A percentile compares a stretch with the other conserved stretches of the same genome.
Conservation (phyloP, 2,113 vertebrate species). For the Grallaria varia region DNA sequence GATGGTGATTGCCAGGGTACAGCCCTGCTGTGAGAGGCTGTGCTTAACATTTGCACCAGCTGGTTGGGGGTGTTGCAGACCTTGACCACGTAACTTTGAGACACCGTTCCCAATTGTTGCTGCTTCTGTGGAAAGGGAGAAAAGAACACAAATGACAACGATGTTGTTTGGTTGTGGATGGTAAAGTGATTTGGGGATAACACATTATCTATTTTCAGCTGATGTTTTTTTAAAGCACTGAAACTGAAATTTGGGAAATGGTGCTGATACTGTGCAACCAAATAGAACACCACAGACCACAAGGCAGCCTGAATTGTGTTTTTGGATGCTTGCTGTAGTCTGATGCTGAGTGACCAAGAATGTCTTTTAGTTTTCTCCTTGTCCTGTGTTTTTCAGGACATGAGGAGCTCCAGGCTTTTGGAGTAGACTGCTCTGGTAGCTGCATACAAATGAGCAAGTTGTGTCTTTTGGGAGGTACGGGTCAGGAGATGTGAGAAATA, state of each 20-base stretch:
- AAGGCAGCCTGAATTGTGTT: neutral
- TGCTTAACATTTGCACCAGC: neutral
- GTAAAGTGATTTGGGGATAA: neutral
- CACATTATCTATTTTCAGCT: neutral
- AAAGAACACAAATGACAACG: neutral
- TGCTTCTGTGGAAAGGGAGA: neutral
- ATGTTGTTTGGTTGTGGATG: neutral
- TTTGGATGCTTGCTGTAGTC: neutral
- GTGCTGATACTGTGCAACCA: neutral
- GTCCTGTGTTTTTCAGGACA: neutral
- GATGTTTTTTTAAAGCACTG: neutral
- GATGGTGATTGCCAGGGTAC: neutral
- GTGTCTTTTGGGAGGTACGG: neutral
- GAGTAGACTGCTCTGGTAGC: neutral
- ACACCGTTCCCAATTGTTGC: neutral
- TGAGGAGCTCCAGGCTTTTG: slow-evolving; percentile 33
- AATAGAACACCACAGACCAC: neutral
- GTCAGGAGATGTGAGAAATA: neutral
- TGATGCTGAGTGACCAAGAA: neutral
- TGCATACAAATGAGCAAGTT: slow-evolving; percentile 17
- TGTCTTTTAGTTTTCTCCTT: neutral
- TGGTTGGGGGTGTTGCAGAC: neutral
- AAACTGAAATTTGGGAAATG: neutral
- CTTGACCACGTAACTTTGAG: neutral
- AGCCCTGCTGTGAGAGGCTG: neutral